Evolutionary conservation across 2,113 vertebrate genomes (phyloP).

Genomic region (Triplophysa rosa): DNA sequence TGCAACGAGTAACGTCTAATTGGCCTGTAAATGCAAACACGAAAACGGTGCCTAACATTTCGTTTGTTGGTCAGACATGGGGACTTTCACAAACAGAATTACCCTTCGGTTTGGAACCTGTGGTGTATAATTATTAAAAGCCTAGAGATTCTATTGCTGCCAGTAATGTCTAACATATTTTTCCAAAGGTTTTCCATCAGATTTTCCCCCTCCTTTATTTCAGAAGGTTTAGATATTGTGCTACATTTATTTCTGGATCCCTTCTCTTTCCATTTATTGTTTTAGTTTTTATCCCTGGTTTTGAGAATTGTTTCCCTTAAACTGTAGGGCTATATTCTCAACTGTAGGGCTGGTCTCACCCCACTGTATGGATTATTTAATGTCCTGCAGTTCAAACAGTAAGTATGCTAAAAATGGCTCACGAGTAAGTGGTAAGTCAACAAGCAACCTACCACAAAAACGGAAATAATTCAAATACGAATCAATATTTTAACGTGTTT

Average conservation of each 20-base stretch:
- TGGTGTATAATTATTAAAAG: slow-evolving; percentile 29
- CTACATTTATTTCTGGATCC: slow-evolving; percentile 50
- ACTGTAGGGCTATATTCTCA: slow-evolving; percentile 74
- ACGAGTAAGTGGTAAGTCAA: slow-evolving; percentile 73
- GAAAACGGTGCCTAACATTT: neutral
- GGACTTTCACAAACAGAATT: neutral
- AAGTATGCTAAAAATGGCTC: slow-evolving; percentile 76
- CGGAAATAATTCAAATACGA: slow-evolving; percentile 53
- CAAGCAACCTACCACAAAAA: slow-evolving; percentile 64
- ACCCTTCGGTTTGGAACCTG: slow-evolving; percentile 14
- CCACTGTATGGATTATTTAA: slow-evolving; percentile 78
- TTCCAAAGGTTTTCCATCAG: slow-evolving; percentile 41
- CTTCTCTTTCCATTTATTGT: slow-evolving; percentile 34
- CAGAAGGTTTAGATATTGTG: slow-evolving; percentile 45
- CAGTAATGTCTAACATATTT: slow-evolving; percentile 47
- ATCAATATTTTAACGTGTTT: slow-evolving; percentile 49
- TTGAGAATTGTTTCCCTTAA: slow-evolving; percentile 72
- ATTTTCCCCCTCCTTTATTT: slow-evolving; percentile 40
- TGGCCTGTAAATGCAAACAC: slow-evolving; percentile 16
- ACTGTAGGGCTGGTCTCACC: slow-evolving; percentile 60
- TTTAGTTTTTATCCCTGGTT: slow-evolving; percentile 61
- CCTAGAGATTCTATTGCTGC: slow-evolving; percentile 23
- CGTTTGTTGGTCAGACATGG: slow-evolving; percentile 5
- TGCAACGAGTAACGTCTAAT: slow-evolving; percentile 1
- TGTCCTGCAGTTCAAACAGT: slow-evolving; percentile 76